These are phyloP conservation scores for Goniozus legneri DNA, from an alignment of 1,140 invertebrate genomes.

Conservation along the genomic window DNA sequence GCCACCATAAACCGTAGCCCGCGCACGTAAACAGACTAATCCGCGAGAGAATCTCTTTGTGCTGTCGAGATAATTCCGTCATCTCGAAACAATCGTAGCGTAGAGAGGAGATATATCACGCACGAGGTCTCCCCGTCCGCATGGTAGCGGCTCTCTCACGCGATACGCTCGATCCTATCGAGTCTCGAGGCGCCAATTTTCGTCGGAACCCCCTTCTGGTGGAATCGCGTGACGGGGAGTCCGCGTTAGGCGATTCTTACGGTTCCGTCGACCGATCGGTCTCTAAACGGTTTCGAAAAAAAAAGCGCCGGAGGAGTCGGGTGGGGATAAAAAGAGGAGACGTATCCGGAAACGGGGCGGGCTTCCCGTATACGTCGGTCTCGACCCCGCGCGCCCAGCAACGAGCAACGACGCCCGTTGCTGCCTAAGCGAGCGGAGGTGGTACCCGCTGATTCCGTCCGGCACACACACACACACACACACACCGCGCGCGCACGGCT, in stretches of 20 bases:
- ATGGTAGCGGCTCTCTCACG: not conserved
- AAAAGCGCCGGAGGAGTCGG: not conserved
- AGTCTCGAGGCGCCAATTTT: no score
- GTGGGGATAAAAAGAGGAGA: no score
- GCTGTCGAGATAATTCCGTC: no score
- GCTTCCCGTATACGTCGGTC: not conserved
- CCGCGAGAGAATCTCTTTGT: no score
- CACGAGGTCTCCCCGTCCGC: not conserved
- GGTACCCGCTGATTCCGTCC: constrained; percentile 20
- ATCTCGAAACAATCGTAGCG: no score
- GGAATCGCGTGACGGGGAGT: no score
- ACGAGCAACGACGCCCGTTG: constrained; percentile 15
- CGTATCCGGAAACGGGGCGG: not conserved
- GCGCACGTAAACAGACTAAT: no score
- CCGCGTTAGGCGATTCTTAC: not conserved
- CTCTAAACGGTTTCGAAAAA: not conserved
- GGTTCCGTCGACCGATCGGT: not conserved
- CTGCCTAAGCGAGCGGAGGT: constrained; percentile 23
- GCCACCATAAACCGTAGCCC: no score
- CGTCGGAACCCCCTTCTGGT: no score
- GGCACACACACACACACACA: no score
- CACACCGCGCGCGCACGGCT: constrained; percentile 29
- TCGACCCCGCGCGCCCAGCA: not conserved
- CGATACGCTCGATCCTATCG: no score
- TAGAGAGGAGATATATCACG: no score